These are phyloP conservation scores for Periphyllus acericola DNA, from an alignment of 2,888 invertebrate genomes.

Conservation along the genomic window DNA sequence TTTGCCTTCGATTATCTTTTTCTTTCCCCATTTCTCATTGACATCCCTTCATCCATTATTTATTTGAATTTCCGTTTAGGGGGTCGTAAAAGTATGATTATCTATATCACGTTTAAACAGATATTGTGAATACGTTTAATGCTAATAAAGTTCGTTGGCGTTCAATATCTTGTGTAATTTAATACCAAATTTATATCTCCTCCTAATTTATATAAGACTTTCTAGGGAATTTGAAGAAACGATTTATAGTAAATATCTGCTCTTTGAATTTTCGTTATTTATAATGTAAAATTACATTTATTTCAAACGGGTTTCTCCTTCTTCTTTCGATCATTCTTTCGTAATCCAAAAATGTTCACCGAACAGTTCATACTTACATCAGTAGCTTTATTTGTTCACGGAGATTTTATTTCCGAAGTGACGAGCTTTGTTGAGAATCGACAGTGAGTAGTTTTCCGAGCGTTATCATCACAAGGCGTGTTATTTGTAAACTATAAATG, in stretches of 20 bases:
- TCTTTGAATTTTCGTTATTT: neutral
- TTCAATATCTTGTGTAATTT: neutral
- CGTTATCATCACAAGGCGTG: neutral
- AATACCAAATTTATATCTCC: neutral
- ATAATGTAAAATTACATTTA: neutral
- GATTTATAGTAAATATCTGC: neutral
- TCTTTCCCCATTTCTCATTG: neutral
- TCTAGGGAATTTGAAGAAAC: neutral
- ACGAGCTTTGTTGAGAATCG: neutral
- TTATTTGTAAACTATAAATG: neutral
- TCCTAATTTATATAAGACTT: neutral
- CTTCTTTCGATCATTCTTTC: neutral
- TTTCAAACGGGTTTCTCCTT: neutral
- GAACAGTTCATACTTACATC: neutral
- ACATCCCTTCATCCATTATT: constrained; percentile 31
- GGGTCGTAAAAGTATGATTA: constrained; percentile 30
- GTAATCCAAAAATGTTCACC: neutral
- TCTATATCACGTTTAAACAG: constrained; percentile 40
- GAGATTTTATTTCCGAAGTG: neutral
- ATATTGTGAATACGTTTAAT: neutral
- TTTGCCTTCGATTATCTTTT: neutral
- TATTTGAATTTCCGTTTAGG: constrained; percentile 22
- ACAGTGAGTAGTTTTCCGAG: neutral
- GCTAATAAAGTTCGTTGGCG: neutral
- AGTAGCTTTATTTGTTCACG: neutral